These are phyloP conservation scores for Anser cygnoides DNA, from an alignment of 2,113 vertebrate genomes.

Conservation along the genomic window DNA sequence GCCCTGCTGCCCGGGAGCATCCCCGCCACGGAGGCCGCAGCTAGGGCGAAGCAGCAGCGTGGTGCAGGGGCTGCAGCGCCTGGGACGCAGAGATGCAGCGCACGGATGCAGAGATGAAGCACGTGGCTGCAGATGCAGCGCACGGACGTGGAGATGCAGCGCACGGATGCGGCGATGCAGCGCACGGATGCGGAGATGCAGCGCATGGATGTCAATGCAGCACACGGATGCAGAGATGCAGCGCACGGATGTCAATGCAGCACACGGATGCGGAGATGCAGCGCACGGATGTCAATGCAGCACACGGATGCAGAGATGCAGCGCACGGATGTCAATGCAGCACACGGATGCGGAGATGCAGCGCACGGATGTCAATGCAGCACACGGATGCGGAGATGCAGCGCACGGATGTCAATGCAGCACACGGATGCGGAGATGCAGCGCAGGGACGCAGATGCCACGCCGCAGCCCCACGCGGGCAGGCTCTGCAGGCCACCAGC, in stretches of 20 bases:
- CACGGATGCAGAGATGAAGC: background rate
- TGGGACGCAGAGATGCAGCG: background rate
- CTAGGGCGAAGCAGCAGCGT: background rate
- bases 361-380: background rate
- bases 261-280: accelerated
- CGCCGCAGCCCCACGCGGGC: background rate
- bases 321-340: accelerated
- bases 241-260: background rate
- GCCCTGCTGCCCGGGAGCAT: background rate
- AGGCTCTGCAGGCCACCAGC: background rate
- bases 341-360: background rate
- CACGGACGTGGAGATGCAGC: accelerated
- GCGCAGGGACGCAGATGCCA: background rate
- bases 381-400: background rate
- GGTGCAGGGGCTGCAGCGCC: accelerated
- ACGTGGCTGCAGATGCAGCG: accelerated
- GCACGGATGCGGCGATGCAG: background rate
- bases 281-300: accelerated
- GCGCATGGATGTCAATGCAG: background rate
- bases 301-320: accelerated
- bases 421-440: accelerated
- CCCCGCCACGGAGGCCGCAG: background rate
- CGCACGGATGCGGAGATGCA: background rate
- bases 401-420: background rate
- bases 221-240: background rate